phyloP scores from a whole-genome alignment of 2,113 vertebrate species.

The Pleuronectes platessa region DNA sequence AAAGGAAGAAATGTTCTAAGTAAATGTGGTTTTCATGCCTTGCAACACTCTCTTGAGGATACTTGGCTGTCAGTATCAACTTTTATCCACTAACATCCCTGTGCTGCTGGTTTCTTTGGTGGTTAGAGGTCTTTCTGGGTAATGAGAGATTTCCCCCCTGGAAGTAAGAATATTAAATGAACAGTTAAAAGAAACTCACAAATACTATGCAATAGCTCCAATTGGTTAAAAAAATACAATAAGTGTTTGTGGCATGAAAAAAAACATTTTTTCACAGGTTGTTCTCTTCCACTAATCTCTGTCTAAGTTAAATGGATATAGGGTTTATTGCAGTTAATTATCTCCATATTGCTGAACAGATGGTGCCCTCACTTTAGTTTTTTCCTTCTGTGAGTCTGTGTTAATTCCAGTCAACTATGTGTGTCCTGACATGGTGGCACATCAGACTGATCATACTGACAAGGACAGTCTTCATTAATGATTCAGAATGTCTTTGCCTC shows the following conservation, averaged over 20 bases:
- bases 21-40: not conserved
- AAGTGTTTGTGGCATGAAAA: too few relatives aligned
- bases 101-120: not conserved
- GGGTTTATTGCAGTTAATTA: constrained; percentile 56
- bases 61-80: not conserved
- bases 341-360: constrained; percentile 58
- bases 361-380: constrained; percentile 46
- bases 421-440: constrained; percentile 28
- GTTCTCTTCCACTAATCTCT: constrained; percentile 18
- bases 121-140: not conserved
- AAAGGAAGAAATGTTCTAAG: not conserved
- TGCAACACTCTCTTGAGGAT: not conserved
- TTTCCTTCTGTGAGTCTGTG: constrained; percentile 46
- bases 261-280: not conserved
- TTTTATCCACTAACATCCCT: not conserved
- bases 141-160: not conserved
- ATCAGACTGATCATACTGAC: constrained; percentile 31
- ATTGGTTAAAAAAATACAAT: not conserved
- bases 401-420: constrained; percentile 53
- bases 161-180: not conserved
- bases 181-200: not conserved
- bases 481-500: constrained; percentile 18
- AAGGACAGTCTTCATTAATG: constrained; percentile 30
- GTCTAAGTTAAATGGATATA: constrained; percentile 45
- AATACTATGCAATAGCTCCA: not conserved